Evolutionary conservation across 2,888 invertebrate genomes (phyloP), one percentile per base, ranked within the genome.

Genomic region (Nomada lathburiana): DNA sequence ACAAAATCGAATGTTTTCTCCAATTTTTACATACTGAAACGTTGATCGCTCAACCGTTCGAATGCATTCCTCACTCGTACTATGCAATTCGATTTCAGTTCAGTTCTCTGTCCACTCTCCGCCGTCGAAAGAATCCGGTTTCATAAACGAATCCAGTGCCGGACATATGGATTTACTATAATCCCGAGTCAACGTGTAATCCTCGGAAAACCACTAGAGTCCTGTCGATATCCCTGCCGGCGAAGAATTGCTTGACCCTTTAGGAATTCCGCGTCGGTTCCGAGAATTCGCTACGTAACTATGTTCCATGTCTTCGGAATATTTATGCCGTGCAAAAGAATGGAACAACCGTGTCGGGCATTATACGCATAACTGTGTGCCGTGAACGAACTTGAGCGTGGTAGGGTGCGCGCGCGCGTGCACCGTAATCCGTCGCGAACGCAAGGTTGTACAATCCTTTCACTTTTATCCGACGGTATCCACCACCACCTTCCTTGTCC

Each of bases 371-470:
- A 76, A 76, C 68, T 63, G 76, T 20, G n/a, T 47, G 62, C 52
- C 52, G 63, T 71, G 76, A 83, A 84, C 80, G 82, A 84, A 84
- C 53, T 44, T 67, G 70, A 68, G 64, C 69, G 75, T 36, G 70
- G 20, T 62, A 20, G 42, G 18, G 26, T n/a, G 29, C 50, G 36
- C 53, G 53, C 75, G 47, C 67, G 71, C 70, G 76, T 72, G 76
- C 77, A 76, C 75, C 64, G 63, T 73, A 81, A 82, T 75, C 79
- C 74, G 74, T 78, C 70, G 78, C 76, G 80, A 89, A 86, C 78
- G 88, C 92, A 93, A 93, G 93, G 93, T 92, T 92, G 90, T 86
- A 88, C 88, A 84, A 87, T 91, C 92, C 93, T 93, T 93, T 93
- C 93, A 93, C 93, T 93, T 93, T 93, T 92, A 93, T 92, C 90